Evolutionary conservation across 2,888 invertebrate genomes (phyloP), one percentile per base, ranked within the genome.

Genomic region (Pharmacophagus antenor): DNA sequence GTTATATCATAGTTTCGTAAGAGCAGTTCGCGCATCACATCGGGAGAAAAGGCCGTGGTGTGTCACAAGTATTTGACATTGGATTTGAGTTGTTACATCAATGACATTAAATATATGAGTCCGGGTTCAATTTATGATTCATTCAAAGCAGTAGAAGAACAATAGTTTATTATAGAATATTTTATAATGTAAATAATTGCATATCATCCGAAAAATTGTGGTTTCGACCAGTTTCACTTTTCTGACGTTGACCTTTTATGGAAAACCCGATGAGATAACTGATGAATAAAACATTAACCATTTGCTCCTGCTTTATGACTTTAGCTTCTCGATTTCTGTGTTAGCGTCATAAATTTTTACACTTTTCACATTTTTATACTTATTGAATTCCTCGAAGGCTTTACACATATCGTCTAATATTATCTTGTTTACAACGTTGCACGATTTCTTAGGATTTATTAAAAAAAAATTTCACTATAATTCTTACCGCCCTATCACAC

Each of bases 211-310:
- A 76, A 82, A 76, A 81, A 80, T 85, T 84, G 87, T 81, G 80
- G 80, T 76, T 72, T 77, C 73, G 69, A 77, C 76, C 79, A 80
- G 82, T 88, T 88, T 88, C 88, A 85, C 88, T 89, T 88, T 88
- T 77, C 73, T 84, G 80, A 75, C 77, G 82, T 77, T 79, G 83
- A 85, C 85, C 85, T 87, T 86, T 85, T 66, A 72, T 73, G 77
- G 84, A 84, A 83, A 86, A 79, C 70, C 74, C 73, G 72, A 69
- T 78, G 78, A 82, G 79, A 84, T 84, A 83, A 84, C 79, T 63
- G 71, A 82, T 81, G 79, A 83, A 81, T 82, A 80, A 79, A 81
- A 79, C 77, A 82, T 84, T 60, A 15, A 37, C 58, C 62, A 65
- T 67, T 66, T 63, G 59, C 61, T 67, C 64, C 63, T 12, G 15